phyloP scores from a whole-genome alignment of 2,888 invertebrate genomes.

The Psylliodes chrysocephalus region DNA sequence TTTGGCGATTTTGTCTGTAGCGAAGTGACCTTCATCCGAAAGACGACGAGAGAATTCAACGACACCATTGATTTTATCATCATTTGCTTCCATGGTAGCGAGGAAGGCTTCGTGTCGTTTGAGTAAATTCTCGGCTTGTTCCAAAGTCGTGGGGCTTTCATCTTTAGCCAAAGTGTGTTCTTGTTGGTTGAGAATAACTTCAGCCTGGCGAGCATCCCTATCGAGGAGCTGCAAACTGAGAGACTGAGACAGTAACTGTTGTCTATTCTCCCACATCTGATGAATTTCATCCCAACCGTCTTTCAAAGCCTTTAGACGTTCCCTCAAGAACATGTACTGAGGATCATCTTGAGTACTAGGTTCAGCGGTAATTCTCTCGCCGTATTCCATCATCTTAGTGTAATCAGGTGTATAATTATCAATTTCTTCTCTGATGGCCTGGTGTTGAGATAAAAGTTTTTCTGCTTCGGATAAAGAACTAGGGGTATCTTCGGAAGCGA shows the following conservation, averaged over 20 bases:
- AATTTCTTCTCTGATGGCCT: conserved; percentile 98
- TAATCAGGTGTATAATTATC: conserved; percentile 99
- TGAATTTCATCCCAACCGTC: conserved; percentile 99
- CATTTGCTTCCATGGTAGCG: conserved; percentile 99
- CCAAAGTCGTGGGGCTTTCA: conserved; percentile 91
- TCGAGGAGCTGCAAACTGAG: conserved; percentile 95
- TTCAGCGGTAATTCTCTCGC: conserved; percentile 91
- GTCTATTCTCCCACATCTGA: conserved; percentile 99
- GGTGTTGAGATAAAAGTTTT: conserved; percentile 95
- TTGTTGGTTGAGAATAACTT: conserved; percentile 96
- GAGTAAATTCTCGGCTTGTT: conserved; percentile 96
- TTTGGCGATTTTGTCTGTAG: conserved; percentile 94
- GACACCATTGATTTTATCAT: conserved; percentile 98
- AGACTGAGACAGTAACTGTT: conserved; percentile 92
- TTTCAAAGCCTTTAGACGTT: conserved; percentile 95
- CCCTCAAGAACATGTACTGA: conserved; percentile 99
- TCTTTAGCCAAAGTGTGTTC: conserved; percentile 97
- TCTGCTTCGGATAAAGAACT: conserved; percentile 95
- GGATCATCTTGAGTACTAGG: conserved; percentile 93
- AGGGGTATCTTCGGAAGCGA: conserved; percentile 96
- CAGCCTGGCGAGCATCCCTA: conserved; percentile 96
- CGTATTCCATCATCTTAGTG: conserved; percentile 98
- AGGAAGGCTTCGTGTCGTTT: conserved; percentile 99
- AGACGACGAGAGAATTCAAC: conserved; percentile 92
- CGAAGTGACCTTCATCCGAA: conserved; percentile 94